Evolutionary conservation across 2,113 vertebrate species (phyloP).

Genomic region (Centrocercus urophasianus): DNA sequence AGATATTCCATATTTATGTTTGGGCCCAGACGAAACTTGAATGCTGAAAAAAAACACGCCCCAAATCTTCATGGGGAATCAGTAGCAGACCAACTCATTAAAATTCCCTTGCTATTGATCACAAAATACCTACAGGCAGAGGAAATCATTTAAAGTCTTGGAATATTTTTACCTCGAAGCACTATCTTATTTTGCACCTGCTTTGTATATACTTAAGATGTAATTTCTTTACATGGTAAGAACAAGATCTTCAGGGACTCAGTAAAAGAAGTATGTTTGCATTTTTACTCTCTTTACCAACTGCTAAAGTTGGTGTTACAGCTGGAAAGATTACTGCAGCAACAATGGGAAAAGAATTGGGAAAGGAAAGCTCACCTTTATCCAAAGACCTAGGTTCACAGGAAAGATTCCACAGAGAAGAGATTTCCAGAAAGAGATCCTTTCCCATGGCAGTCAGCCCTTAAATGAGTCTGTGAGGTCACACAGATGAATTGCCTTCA

Average conservation of each 20-base stretch:
- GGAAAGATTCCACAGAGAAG: too few relatives aligned
- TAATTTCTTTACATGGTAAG: neutral
- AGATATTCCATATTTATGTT: neutral
- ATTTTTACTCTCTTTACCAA: neutral
- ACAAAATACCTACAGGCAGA: neutral
- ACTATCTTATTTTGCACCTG: neutral
- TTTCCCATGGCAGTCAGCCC: too few relatives aligned
- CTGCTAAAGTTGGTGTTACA: too few relatives aligned
- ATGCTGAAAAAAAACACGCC: neutral
- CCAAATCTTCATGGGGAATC: neutral
- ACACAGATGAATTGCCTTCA: too few relatives aligned
- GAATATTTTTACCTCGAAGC: neutral
- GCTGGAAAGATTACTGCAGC: too few relatives aligned
- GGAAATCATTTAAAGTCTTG: neutral
- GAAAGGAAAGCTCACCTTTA: too few relatives aligned
- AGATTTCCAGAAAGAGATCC: too few relatives aligned
- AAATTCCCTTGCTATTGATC: neutral
- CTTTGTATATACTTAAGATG: neutral
- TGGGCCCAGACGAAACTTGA: neutral
- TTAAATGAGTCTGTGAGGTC: too few relatives aligned
- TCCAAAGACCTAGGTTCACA: too few relatives aligned
- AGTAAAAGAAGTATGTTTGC: neutral
- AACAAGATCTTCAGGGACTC: neutral
- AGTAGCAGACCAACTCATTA: neutral
- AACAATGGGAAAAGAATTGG: too few relatives aligned